Base-by-base conservation (phyloP, 1,140 invertebrate genomes). In the Prorops nasuta region DNA sequence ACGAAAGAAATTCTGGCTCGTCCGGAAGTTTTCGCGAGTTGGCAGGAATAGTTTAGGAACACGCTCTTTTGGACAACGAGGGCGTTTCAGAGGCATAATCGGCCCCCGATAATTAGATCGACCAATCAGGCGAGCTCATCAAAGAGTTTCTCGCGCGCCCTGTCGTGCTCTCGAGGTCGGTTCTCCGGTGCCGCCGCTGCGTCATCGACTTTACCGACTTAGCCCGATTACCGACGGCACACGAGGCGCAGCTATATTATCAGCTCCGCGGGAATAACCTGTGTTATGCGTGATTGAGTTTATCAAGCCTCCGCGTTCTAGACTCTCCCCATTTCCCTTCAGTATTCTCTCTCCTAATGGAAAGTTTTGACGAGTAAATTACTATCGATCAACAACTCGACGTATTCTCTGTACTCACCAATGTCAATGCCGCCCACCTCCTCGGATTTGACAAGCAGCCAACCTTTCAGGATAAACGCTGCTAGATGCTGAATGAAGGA, bases 251-350 rank as follows among this genome's bases (percentile, higher is more conserved):
- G 58, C 59, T 64, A 60, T 59, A 68, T 63, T 60, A 56, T 48
- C 52, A 51, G 45, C 43, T n/a, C n/a, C 34, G 45, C 50, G 46
- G 49, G 63, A 59, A 44, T 49, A n/a, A n/a, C n/a, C n/a, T n/a
- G n/a, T 44, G 60, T 42, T 61, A 61, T 62, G 65, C 65, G 63
- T 67, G 65, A 63, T 62, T 52, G 56, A 58, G 58, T 66, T 69
- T 64, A 66, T 65, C 66, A 64, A 65, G 56, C 58, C 53, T 35
- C 8, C 17, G 18, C 19, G 18, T 21, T 49, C 38, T 28, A n/a
- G 54, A 24, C 51, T 59, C 49, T 43, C 35, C 43, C 45, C 52
- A 46, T 58, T 54, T 50, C 49, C 10, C 43, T 28, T 10, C n/a
- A n/a, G n/a, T n/a, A n/a, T n/a, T 28, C 24, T 28, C 24, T 28